These are phyloP conservation scores for Azorinus chamasolen DNA, from an alignment of 2,888 invertebrate species.

Conservation along the genomic window DNA sequence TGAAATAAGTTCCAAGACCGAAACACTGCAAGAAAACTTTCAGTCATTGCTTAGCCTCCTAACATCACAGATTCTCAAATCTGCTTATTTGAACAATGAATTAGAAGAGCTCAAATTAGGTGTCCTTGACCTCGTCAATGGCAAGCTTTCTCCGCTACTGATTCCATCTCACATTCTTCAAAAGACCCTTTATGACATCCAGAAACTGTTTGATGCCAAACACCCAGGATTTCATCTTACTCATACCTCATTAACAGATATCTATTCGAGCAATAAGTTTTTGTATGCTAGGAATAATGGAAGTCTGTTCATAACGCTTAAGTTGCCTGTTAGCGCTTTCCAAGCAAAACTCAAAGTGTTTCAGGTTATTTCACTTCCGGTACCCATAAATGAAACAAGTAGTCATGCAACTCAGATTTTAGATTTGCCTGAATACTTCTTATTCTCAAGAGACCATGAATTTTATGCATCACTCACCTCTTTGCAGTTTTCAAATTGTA, in stretches of 20 bases:
- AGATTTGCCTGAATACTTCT: conserved; percentile 38
- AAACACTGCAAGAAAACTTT: conserved; percentile 5
- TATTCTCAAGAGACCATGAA: conserved; percentile 34
- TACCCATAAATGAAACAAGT: too few species aligned
- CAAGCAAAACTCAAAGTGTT: too few species aligned
- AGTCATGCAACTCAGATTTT: too few species aligned
- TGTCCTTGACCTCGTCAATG: conserved; percentile 22
- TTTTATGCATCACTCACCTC: conserved; percentile 25
- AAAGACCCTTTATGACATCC: conserved; percentile 14
- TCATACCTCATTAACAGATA: background rate
- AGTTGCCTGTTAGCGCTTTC: conserved; percentile 45
- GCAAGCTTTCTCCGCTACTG: conserved; percentile 28
- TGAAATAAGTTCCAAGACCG: background rate
- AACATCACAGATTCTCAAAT: background rate
- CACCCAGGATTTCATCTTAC: conserved; percentile 28
- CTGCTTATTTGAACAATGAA: conserved; percentile 20
- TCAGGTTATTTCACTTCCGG: too few species aligned
- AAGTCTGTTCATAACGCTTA: conserved; percentile 24
- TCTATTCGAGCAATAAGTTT: conserved; percentile 22
- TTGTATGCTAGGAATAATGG: conserved; percentile 21
- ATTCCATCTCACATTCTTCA: conserved; percentile 12
- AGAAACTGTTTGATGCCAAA: conserved; percentile 6
- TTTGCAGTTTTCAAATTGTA: conserved; percentile 15
- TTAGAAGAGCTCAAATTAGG: conserved; percentile 22
- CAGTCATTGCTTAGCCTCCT: conserved; percentile 3